phyloP scores from a whole-genome alignment of 2,888 invertebrate genomes.

The Zhengitettix transpicula region DNA sequence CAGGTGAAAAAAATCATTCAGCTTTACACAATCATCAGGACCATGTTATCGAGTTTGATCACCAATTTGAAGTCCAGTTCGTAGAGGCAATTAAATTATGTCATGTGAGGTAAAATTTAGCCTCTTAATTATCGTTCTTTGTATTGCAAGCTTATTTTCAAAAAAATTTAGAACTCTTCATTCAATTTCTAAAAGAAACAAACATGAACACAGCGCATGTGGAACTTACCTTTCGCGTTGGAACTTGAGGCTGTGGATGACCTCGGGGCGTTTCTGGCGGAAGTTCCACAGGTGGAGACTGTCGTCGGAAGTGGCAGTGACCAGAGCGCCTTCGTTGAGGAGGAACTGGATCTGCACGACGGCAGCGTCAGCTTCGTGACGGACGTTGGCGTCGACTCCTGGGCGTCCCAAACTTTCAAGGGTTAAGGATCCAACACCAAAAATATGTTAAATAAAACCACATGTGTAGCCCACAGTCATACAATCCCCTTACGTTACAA shows the following conservation, averaged over 20 bases:
- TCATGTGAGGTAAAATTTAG: too few relatives aligned
- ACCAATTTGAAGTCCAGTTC: too few relatives aligned
- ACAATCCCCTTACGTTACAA: too few relatives aligned
- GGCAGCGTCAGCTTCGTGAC: slow-evolving; percentile 63
- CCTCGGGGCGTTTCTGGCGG: slow-evolving; percentile 81
- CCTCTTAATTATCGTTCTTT: background rate
- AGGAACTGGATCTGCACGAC: slow-evolving; percentile 88
- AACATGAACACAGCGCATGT: background rate
- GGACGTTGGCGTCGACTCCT: slow-evolving; percentile 88
- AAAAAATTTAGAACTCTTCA: too few relatives aligned
- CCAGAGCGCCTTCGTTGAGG: slow-evolving; percentile 91
- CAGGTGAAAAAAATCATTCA: too few relatives aligned
- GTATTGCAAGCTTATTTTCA: too few relatives aligned
- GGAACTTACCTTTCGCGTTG: slow-evolving; percentile 74
- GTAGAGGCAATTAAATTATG: too few relatives aligned
- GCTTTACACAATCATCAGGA: too few relatives aligned
- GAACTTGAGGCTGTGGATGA: slow-evolving; percentile 94
- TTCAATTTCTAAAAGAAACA: background rate
- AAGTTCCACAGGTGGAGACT: slow-evolving; percentile 95
- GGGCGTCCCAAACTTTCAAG: slow-evolving; percentile 76
- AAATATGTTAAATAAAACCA: background rate
- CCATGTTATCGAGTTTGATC: too few relatives aligned
- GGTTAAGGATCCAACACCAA: background rate
- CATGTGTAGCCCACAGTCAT: too few relatives aligned
- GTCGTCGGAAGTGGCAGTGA: slow-evolving; percentile 92